Conservation (phyloP, 37 sponge, comb jelly and placozoan species). For the Amphimedon queenslandica region DNA sequence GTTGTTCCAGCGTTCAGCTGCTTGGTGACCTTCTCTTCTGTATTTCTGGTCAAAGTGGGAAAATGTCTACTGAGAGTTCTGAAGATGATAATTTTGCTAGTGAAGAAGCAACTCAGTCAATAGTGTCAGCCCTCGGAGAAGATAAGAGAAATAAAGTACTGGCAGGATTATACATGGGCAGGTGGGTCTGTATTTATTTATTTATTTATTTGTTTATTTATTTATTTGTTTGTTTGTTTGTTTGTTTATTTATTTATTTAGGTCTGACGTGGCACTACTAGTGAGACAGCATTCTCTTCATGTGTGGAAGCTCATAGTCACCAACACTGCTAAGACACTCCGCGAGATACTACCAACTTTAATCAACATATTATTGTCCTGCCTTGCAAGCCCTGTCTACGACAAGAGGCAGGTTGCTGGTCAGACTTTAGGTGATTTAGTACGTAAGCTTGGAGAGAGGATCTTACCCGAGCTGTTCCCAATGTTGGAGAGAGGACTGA, state of each 20-base stretch:
- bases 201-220: neutral
- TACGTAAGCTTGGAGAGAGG: constrained; percentile 93
- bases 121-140: constrained; percentile 66
- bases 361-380: constrained; percentile 70
- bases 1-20: constrained; percentile 87
- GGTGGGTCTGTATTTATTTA: constrained; percentile 15
- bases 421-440: constrained; percentile 90
- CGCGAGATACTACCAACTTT: constrained; percentile 94
- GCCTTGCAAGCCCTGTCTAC: constrained; percentile 70
- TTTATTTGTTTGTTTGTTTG: neutral
- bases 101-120: constrained; percentile 66
- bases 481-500: constrained; percentile 79
- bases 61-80: constrained; percentile 93
- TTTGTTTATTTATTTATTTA: constrained; percentile 5
- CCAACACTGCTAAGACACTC: constrained; percentile 89
- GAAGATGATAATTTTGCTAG: constrained; percentile 99
- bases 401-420: constrained; percentile 92
- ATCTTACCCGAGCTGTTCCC: constrained; percentile 96
- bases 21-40: constrained; percentile 94
- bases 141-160: constrained; percentile 88
- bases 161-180: constrained; percentile 97
- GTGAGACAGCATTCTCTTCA: constrained; percentile 95
- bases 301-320: constrained; percentile 98
- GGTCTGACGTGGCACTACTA: constrained; percentile 92
- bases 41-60: constrained; percentile 92